Conservation (phyloP, 1,140 invertebrate species). For the Chelonus insularis region DNA sequence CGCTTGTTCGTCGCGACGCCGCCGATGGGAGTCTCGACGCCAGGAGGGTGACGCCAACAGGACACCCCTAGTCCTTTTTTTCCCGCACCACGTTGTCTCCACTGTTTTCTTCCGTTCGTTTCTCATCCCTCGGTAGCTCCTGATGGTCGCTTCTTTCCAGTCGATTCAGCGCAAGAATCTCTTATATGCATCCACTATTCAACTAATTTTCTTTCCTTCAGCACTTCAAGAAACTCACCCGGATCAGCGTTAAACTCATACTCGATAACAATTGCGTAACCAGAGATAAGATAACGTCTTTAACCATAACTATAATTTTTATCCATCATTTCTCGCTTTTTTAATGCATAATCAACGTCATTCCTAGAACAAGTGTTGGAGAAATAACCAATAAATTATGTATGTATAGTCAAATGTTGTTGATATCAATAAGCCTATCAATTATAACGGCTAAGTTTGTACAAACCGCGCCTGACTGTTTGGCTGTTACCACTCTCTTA, state of each 20-base stretch:
- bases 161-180: background rate
- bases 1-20: constrained; percentile 4
- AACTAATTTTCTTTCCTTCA: too few relatives aligned
- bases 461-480: background rate
- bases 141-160: background rate
- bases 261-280: too few relatives aligned
- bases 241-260: too few relatives aligned
- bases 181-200: background rate
- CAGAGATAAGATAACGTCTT: too few relatives aligned
- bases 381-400: too few relatives aligned
- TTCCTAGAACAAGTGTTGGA: too few relatives aligned
- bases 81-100: constrained; percentile 13
- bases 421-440: background rate
- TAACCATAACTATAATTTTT: too few relatives aligned
- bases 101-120: constrained; percentile 14
- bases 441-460: background rate
- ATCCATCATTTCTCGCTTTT: too few relatives aligned
- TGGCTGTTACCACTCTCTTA: background rate
- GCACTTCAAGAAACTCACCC: too few relatives aligned
- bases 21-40: constrained; percentile 15
- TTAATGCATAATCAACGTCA: too few relatives aligned
- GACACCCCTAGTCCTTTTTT: constrained; percentile 21
- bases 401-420: background rate
- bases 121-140: background rate
- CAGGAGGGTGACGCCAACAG: constrained; percentile 22